Conservation (phyloP, 2,797 vertebrate genomes). For the Lacerta viridis region DNA sequence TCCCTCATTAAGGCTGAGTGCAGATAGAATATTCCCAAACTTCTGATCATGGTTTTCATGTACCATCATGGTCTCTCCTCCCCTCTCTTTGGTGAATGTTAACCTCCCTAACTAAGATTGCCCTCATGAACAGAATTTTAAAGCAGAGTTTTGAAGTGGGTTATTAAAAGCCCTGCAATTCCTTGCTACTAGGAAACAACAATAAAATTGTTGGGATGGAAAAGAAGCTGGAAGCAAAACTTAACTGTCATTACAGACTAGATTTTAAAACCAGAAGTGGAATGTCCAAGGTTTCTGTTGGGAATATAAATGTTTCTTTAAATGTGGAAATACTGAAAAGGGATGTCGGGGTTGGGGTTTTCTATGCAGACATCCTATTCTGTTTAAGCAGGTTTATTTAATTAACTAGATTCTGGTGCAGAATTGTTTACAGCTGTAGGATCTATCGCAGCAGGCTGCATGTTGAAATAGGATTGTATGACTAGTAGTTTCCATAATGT, state of each 20-base stretch:
- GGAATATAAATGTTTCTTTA: conserved; percentile 8
- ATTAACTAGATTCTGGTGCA: conserved; percentile 56
- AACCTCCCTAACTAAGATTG: neutral
- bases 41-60: neutral
- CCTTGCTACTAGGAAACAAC: neutral
- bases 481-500: conserved; percentile 54
- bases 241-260: conserved; percentile 16
- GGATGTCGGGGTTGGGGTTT: conserved; percentile 20
- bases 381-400: conserved; percentile 61
- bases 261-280: conserved; percentile 44
- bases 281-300: conserved; percentile 26
- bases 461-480: conserved; percentile 50
- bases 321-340: conserved; percentile 37
- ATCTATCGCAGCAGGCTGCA: conserved; percentile 29
- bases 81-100: neutral
- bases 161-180: neutral
- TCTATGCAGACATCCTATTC: conserved; percentile 31
- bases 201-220: conserved; percentile 25
- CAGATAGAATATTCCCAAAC: conserved; percentile 18
- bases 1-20: conserved; percentile 5
- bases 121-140: neutral
- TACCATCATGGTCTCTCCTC: neutral
- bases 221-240: neutral
- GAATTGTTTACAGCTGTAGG: conserved; percentile 45
- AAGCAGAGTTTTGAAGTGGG: neutral